phyloP scores from a whole-genome alignment of 2,888 invertebrate genomes.

The Eristalis pertinax region DNA sequence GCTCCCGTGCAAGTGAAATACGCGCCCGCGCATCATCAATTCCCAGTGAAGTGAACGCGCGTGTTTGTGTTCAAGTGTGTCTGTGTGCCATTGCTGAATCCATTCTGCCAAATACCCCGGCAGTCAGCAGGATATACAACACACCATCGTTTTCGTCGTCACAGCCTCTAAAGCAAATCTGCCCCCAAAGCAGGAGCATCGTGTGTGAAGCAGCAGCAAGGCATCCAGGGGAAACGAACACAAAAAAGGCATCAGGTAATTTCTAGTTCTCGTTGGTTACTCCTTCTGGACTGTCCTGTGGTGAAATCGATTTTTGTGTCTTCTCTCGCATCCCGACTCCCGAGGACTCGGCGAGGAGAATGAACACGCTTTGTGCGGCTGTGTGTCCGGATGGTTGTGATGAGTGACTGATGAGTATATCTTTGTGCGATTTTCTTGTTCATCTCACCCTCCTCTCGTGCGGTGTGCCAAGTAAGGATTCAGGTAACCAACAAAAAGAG shows the following conservation, averaged over 20 bases:
- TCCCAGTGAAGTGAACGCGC: not conserved
- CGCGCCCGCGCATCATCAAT: constrained; percentile 38
- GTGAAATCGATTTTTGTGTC: constrained; percentile 59
- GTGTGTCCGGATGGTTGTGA: constrained; percentile 7
- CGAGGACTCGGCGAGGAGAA: not conserved
- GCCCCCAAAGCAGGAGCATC: constrained; percentile 31
- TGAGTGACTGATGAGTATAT: constrained; percentile 14
- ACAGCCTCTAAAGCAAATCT: constrained; percentile 8
- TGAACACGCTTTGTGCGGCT: not conserved
- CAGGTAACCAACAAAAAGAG: constrained; percentile 47
- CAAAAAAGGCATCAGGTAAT: constrained; percentile 62
- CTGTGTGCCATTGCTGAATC: constrained; percentile 35
- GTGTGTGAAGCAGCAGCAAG: not conserved
- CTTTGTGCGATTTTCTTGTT: not conserved
- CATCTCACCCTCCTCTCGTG: not conserved
- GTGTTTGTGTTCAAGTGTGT: not conserved
- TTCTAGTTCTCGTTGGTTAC: constrained; percentile 39
- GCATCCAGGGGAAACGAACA: not conserved
- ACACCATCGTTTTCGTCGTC: constrained; percentile 36
- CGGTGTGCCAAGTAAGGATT: constrained; percentile 30
- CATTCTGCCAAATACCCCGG: constrained; percentile 34
- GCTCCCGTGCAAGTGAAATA: constrained; percentile 9
- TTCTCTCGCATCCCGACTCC: not conserved
- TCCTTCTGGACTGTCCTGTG: constrained; percentile 15
- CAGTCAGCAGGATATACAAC: constrained; percentile 33